Base-by-base conservation (phyloP, 2,113 vertebrate species). In the Parus major region DNA sequence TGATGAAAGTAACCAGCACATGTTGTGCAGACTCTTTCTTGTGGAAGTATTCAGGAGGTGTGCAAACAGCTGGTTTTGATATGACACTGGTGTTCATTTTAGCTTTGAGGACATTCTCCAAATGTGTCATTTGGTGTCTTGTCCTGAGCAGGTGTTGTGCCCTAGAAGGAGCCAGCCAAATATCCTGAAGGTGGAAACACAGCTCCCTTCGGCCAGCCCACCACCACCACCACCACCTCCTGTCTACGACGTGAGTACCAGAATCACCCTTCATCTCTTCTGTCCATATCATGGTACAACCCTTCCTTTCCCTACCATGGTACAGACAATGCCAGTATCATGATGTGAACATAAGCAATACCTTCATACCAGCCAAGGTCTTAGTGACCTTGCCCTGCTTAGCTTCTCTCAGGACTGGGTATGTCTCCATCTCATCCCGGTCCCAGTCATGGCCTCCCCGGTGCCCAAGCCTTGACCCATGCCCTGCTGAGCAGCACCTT, bases 171-270 rank as follows among this genome's bases (percentile, higher is more conserved):
- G 52, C 36, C 66, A 47, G 69, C 9, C 61, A 55, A 95, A 84
- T 75, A 84, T 70, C 63, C n/a, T 57, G 50, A 65, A 71, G 21
- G 69, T 77, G 29, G 84, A 79, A 88, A 29, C 55, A 0, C 94
- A 79, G 60, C 39, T 85, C 11, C 21, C 95, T 92, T 69, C 95
- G 73, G 65, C 76, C 41, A 86, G 19, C 55, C 59, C 72, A 36
- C 55, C 59, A n/a, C 36, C 87, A 53, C 36, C 41, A 50, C 39
- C 41, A 50, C n/a, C 88, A 27, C 61, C 59, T 82, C 36, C 96
- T 44, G 42, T 94, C 41, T 97, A 97, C 59, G 92, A 95, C 0
- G 97, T 97, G 82, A 96, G 97, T 97, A 93, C 15, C 42, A 61
- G n/a, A 60, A 76, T 59, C 1, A 0, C 36, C 44, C 31, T 73